Conservation (phyloP, 2,797 vertebrate species). For the Dicrostonyx torquatus region DNA sequence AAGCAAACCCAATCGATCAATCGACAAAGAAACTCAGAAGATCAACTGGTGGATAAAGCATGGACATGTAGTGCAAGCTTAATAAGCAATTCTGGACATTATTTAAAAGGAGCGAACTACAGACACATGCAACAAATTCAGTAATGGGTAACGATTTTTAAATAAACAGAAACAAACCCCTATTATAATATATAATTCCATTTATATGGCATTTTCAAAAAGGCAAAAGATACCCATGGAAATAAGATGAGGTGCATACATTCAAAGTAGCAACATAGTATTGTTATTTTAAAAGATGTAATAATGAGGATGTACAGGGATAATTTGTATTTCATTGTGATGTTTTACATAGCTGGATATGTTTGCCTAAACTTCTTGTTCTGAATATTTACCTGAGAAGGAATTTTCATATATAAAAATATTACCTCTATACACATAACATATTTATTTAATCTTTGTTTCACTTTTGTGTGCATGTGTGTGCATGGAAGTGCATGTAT, state of each 20-base stretch:
- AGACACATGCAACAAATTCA: not conserved
- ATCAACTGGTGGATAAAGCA: not conserved
- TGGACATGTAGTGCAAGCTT: not conserved
- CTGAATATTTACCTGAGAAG: not conserved
- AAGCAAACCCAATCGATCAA: not conserved
- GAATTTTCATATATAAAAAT: not conserved
- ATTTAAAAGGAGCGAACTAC: not conserved
- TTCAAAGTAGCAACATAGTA: not conserved
- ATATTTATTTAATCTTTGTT: not conserved
- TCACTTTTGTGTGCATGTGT: not conserved
- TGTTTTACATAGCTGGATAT: not conserved
- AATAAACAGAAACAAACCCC: not conserved
- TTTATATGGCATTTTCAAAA: not conserved
- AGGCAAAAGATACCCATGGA: not conserved
- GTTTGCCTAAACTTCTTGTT: not conserved
- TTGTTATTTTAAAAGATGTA: not conserved
- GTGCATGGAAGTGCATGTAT: not conserved
- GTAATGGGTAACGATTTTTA: not conserved
- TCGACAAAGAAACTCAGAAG: not conserved
- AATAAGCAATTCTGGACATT: not conserved
- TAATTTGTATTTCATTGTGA: not conserved
- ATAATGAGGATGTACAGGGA: not conserved
- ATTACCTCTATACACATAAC: not conserved
- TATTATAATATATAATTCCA: not conserved
- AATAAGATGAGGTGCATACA: not conserved